Evolutionary conservation across 2,888 invertebrate species (phyloP).

Genomic region (Drosophila infuscata): DNA sequence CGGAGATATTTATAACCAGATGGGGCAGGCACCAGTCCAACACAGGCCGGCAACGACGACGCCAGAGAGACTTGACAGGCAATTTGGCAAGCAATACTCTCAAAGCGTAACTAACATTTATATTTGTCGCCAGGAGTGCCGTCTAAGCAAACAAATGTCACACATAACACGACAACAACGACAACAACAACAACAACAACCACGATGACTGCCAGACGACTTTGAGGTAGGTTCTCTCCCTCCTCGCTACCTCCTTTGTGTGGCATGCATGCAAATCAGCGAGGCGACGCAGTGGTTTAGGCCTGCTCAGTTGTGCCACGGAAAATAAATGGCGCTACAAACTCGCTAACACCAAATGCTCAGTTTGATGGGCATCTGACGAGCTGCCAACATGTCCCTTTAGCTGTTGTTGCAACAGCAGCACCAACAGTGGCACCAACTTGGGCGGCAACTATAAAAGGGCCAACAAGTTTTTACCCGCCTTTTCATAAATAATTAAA

Average conservation of each 20-base stretch:
- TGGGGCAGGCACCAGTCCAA: not conserved
- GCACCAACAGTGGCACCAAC: not conserved
- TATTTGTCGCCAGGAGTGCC: slow-evolving; percentile 73
- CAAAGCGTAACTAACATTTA: slow-evolving; percentile 77
- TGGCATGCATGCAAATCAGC: slow-evolving; percentile 71
- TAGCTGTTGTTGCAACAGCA: slow-evolving; percentile 3
- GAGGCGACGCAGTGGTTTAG: slow-evolving; percentile 54
- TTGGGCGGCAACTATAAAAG: slow-evolving; percentile 11
- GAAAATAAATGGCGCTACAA: slow-evolving; percentile 51
- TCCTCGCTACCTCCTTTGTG: slow-evolving; percentile 25
- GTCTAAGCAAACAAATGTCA: slow-evolving; percentile 73
- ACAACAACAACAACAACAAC: slow-evolving; percentile 26
- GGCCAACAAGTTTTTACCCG: slow-evolving; percentile 34
- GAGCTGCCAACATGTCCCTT: slow-evolving; percentile 25
- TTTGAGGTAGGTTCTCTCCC: slow-evolving; percentile 52
- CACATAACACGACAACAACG: slow-evolving; percentile 61
- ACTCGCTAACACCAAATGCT: slow-evolving; percentile 65
- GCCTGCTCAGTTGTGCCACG: slow-evolving; percentile 31
- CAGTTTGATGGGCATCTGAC: slow-evolving; percentile 65
- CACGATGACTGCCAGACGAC: slow-evolving; percentile 55
- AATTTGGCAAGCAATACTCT: slow-evolving; percentile 72
- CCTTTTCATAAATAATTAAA: slow-evolving; percentile 45
- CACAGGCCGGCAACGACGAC: slow-evolving; percentile 7
- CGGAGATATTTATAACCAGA: slow-evolving; percentile 60
- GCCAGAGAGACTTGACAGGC: slow-evolving; percentile 65